Evolutionary conservation across 2,113 vertebrate species (phyloP).

Genomic region (Chaetura pelagica): DNA sequence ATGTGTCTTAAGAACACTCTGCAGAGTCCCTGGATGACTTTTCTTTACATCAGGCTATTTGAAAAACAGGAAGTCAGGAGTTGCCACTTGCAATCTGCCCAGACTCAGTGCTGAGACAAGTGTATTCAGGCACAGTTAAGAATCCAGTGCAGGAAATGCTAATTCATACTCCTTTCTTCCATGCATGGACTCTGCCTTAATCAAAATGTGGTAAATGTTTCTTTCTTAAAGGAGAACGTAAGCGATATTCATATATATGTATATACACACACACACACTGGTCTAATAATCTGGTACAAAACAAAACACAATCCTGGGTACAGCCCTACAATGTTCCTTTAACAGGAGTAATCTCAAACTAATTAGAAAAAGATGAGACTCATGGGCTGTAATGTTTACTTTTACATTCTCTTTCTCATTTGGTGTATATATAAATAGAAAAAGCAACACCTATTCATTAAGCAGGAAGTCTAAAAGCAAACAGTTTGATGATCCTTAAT

Average conservation of each 20-base stretch:
- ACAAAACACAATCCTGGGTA: not conserved
- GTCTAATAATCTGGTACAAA: not conserved
- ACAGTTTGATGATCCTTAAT: not conserved
- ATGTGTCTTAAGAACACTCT: not conserved
- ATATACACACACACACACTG: not conserved
- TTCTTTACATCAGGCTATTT: not conserved
- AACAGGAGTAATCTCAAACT: not conserved
- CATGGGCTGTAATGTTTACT: not conserved
- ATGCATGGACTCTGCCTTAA: not conserved
- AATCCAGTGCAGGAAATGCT: not conserved
- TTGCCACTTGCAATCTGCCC: not conserved
- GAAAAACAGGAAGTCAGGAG: not conserved
- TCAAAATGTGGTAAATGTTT: not conserved
- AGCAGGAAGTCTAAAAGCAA: conserved; percentile 14
- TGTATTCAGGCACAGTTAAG: not conserved
- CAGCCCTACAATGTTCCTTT: not conserved
- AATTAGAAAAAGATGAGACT: not conserved
- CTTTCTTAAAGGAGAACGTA: not conserved
- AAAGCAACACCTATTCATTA: not conserved
- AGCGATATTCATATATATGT: not conserved
- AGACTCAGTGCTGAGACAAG: not conserved
- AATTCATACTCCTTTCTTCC: not conserved
- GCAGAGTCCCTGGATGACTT: not conserved
- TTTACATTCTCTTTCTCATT: not conserved
- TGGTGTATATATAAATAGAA: not conserved